phyloP scores from a whole-genome alignment of 1,140 invertebrate genomes.

The Panulirus ornatus region DNA sequence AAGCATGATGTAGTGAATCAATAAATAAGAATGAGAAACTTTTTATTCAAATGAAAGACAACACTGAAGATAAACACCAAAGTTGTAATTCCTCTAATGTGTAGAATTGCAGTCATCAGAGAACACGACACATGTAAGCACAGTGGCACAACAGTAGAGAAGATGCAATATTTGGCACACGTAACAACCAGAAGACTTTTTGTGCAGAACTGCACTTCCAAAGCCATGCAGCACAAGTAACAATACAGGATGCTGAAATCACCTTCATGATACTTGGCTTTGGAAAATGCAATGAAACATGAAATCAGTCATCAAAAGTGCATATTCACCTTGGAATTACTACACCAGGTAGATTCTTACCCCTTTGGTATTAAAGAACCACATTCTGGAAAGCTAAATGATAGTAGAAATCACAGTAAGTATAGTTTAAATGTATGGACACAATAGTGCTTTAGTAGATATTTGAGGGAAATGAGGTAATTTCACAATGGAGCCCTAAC shows the following conservation, averaged over 20 bases:
- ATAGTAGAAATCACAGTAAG: slow-evolving; percentile 9
- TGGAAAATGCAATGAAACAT: slow-evolving; percentile 54
- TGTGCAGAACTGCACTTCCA: slow-evolving; percentile 40
- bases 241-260: slow-evolving; percentile 29
- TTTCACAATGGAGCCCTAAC: neutral
- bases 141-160: slow-evolving; percentile 59
- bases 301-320: slow-evolving; percentile 31
- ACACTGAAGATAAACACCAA: slow-evolving; percentile 49
- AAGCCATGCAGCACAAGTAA: slow-evolving; percentile 53
- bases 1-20: slow-evolving; percentile 8
- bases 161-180: slow-evolving; percentile 63
- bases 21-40: slow-evolving; percentile 31
- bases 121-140: slow-evolving; percentile 64
- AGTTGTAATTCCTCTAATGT: slow-evolving; percentile 27
- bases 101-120: slow-evolving; percentile 28
- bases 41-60: slow-evolving; percentile 28
- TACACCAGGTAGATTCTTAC: neutral
- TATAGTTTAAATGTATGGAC: too few species aligned
- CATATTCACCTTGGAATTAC: slow-evolving; percentile 45
- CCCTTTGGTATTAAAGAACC: neutral
- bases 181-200: slow-evolving; percentile 52
- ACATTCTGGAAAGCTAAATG: neutral
- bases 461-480: neutral
- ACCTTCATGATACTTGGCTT: slow-evolving; percentile 38
- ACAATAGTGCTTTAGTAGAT: neutral